Evolutionary conservation across 2,797 vertebrate species (phyloP).

Genomic region (Thunnus albacares): DNA sequence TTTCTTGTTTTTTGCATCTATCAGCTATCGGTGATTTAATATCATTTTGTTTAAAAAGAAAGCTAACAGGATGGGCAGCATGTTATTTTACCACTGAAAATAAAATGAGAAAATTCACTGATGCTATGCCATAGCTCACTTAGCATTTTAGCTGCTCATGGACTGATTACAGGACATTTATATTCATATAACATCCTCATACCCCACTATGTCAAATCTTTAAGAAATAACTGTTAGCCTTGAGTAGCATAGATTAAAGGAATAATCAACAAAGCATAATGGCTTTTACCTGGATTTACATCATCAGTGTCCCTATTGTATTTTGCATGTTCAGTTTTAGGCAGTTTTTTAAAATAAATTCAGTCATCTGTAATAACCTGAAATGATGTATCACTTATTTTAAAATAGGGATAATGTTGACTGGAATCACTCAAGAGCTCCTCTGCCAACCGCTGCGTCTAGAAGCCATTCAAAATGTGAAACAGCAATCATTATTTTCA

Average conservation of each 20-base stretch:
- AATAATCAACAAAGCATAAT: slow-evolving; percentile 15
- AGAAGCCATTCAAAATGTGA: slow-evolving; percentile 28
- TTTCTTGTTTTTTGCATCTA: background rate
- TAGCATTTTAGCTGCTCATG: background rate
- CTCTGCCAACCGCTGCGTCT: slow-evolving; percentile 1
- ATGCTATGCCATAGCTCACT: slow-evolving; percentile 3
- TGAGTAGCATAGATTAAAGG: background rate
- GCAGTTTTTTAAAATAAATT: background rate
- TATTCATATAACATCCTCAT: background rate
- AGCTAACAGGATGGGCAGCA: background rate
- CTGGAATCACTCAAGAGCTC: slow-evolving; percentile 11
- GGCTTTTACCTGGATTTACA: slow-evolving; percentile 4
- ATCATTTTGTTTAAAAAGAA: background rate
- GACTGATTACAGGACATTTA: background rate
- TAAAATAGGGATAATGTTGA: slow-evolving; percentile 28
- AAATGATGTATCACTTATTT: background rate
- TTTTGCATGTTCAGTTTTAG: background rate
- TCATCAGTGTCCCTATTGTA: background rate
- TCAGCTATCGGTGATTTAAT: slow-evolving; percentile 14
- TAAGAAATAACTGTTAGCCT: background rate
- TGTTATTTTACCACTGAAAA: background rate
- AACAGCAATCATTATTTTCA: slow-evolving; percentile 35
- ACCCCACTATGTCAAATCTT: background rate
- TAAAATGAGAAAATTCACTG: slow-evolving; percentile 1
- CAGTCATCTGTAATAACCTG: slow-evolving; percentile 13